Base-by-base conservation (phyloP, 2,797 vertebrate species). In the Parotocinclus haroldoi region DNA sequence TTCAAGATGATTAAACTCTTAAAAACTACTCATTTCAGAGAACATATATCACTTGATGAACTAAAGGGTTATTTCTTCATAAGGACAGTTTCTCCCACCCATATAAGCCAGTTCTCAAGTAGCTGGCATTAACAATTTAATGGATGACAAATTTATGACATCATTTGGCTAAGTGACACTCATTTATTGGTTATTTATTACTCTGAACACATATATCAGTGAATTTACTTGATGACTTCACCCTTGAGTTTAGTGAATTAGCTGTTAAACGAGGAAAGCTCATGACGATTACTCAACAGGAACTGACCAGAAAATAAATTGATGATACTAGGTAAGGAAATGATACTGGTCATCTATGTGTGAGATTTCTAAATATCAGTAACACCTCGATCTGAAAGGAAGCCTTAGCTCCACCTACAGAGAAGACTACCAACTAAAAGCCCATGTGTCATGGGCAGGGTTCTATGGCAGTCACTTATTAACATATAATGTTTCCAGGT, bases 161-260 rank as follows among this genome's bases (percentile, higher is more conserved):
- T 66, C 44, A 66, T 78, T 80, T 73, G 56, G 72, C 66, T 76
- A 80, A 78, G 75, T 73, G 75, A 78, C 71, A 76, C 54, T 68
- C 70, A 74, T 76, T 82, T 82, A 66, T 72, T 66, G 51, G 27
- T 67, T 70, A 82, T 80, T 73, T 78, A 80, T 80, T 66, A 77
- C 66, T 51, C 71, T 76, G 65, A 74, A 61, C 58, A 68, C 70
- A 75, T 72, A 71, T 63, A 79, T 76, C 76, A 75, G 76, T 57
- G 71, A 75, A 75, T 73, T 63, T 58, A 64, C 59, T 64, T 61
- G 56, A 73, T 17, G 54, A 72, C 49, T 73, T 66, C 72, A 74
- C 75, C 49, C 58, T 69, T 53, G 58, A 54, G 63, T 74, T 65
- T 59, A 56, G 49, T 62, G 74, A 78, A 79, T 77, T 77, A 71